Percentiles rank a stretch among this genome's conserved stretches.
Conservation (phyloP, 2,113 vertebrate genomes). For the Gymnocephalus cernua region DNA sequence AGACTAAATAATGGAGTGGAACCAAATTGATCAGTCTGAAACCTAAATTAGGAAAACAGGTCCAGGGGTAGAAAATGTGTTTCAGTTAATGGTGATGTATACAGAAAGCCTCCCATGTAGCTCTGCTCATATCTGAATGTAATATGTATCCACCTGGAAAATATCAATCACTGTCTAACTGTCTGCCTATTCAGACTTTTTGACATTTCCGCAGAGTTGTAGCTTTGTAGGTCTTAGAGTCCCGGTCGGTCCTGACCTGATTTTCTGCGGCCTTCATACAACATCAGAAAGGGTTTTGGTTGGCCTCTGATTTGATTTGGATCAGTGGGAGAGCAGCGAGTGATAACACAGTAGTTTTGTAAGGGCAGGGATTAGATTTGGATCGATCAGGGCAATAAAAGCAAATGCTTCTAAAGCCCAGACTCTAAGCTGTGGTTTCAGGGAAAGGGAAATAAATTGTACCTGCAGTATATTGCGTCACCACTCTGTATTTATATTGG, state of each 20-base stretch:
- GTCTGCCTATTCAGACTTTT: conserved; percentile 9
- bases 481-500: not conserved
- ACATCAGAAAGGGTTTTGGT: not conserved
- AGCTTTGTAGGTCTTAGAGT: not conserved
- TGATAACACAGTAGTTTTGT: conserved; percentile 14
- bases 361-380: conserved; percentile 9
- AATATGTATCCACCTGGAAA: conserved; percentile 7
- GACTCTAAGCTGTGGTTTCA: not conserved
- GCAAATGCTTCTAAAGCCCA: not conserved
- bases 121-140: conserved; percentile 1
- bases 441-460: not conserved
- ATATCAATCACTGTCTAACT: not conserved
- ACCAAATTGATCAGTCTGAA: not conserved
- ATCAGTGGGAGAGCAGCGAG: not conserved
- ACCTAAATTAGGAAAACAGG: not conserved
- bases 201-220: conserved; percentile 15
- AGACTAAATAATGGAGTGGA: not conserved
- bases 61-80: not conserved
- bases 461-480: conserved; percentile 2
- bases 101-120: too few relatives aligned
- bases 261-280: not conserved
- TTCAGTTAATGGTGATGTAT: not conserved
- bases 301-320: conserved; percentile 21
- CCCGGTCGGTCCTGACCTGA: not conserved
- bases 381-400: conserved; percentile 34